Conservation (phyloP, 2,888 invertebrate species). For the Philhelius pedissequus region DNA sequence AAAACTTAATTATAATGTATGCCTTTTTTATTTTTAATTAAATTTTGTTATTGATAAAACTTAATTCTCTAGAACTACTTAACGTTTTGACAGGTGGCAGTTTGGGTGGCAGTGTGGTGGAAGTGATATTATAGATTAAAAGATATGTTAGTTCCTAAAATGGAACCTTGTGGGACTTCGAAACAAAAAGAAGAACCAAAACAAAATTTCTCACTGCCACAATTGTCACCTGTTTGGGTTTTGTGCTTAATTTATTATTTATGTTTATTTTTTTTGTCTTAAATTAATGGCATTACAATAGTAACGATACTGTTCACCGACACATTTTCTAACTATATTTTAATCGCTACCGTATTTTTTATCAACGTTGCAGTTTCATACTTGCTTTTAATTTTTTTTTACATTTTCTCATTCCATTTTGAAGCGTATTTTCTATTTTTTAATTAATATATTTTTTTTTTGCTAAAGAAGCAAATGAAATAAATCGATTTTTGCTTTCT, state of each 20-base stretch:
- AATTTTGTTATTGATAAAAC: constrained; percentile 26
- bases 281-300: constrained; percentile 57
- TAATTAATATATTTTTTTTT: background rate
- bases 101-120: constrained; percentile 50
- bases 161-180: constrained; percentile 43
- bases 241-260: constrained; percentile 43
- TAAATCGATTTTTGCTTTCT: constrained; percentile 24
- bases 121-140: constrained; percentile 20
- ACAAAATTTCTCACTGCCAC: constrained; percentile 42
- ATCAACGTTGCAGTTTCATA: constrained; percentile 14
- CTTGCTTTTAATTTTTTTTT: background rate
- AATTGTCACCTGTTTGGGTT: constrained; percentile 40
- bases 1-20: constrained; percentile 14
- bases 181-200: background rate
- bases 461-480: constrained; percentile 2
- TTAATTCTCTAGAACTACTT: constrained; percentile 64
- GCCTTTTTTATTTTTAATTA: constrained; percentile 8
- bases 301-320: constrained; percentile 59
- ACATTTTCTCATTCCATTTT: constrained; percentile 29
- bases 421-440: constrained; percentile 3
- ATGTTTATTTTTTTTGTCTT: constrained; percentile 19
- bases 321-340: background rate
- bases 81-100: constrained; percentile 61
- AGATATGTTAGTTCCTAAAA: constrained; percentile 22
- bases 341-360: constrained; percentile 1